These are phyloP conservation scores for Notolabrus celidotus DNA, from an alignment of 2,797 vertebrate species.

Conservation along the genomic window DNA sequence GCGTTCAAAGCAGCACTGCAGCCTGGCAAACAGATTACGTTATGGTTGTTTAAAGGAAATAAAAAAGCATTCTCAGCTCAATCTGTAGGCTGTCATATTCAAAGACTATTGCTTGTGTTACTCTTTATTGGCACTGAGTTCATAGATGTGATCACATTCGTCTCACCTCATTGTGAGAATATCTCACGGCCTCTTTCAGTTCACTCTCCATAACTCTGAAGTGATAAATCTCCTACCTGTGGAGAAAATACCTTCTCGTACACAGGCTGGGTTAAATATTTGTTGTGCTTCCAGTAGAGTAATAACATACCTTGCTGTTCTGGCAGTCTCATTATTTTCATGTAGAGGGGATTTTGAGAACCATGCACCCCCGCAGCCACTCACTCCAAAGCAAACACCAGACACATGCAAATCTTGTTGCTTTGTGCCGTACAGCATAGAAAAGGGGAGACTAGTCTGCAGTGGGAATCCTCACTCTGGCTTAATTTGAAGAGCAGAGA, in stretches of 20 bases:
- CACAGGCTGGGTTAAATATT: slow-evolving; percentile 35
- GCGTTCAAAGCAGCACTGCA: background rate
- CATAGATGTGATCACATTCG: slow-evolving; percentile 1
- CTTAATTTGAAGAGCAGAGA: slow-evolving; percentile 40
- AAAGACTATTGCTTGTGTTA: background rate
- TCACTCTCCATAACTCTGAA: slow-evolving; percentile 33
- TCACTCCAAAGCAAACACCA: background rate
- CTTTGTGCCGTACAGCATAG: slow-evolving; percentile 26
- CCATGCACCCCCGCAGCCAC: background rate
- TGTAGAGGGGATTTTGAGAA: slow-evolving; percentile 18
- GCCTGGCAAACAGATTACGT: background rate
- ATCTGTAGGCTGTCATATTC: background rate
- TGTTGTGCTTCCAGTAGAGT: slow-evolving; percentile 34
- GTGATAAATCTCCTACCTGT: slow-evolving; percentile 19
- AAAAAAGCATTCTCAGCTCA: background rate
- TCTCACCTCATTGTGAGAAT: slow-evolving; percentile 1
- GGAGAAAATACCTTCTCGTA: slow-evolving; percentile 25
- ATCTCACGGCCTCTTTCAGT: slow-evolving; percentile 20
- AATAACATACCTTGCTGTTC: slow-evolving; percentile 33
- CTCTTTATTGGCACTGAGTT: slow-evolving; percentile 9
- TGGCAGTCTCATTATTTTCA: slow-evolving; percentile 52
- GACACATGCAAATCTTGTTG: slow-evolving; percentile 7
- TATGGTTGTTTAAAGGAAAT: background rate
- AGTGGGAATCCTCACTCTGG: slow-evolving; percentile 19
- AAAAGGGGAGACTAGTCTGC: slow-evolving; percentile 5